Base-by-base conservation (phyloP, 2,113 vertebrate genomes). In the Pomatostomus ruficeps region DNA sequence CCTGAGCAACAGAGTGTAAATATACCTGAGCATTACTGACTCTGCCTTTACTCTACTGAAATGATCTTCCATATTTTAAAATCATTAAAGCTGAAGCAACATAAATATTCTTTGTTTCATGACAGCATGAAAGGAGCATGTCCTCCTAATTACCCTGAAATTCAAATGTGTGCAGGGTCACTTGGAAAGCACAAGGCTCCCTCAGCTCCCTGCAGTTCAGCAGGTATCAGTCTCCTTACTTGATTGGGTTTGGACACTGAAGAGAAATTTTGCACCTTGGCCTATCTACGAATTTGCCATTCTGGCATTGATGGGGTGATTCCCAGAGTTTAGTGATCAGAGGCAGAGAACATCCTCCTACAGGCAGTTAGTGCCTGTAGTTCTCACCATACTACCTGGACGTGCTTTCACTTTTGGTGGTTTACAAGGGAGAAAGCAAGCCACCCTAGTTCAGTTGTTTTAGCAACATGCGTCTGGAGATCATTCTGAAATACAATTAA, bases 401-500 rank as follows among this genome's bases (percentile, higher is more conserved):
- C 18, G 15, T 1, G 1, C n/a, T 62, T 63, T 66, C 45, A 75
- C 24, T 75, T 75, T 22, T 24, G 25, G 13, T 4, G 1, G 26
- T n/a, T 54, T 85, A 33, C 23, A 42, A 33, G 58, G 19, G n/a
- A 66, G 63, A 66, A 74, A 11, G 33, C 31, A 59, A 58, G 15
- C 49, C 49, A 85, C 14, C 21, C 14, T n/a, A 15, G 22, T 49
- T 59, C 43, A 17, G 4, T 38, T 59, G 49, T 62, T 85, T 74
- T 52, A 81, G 46, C 76, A 31, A 45, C 0, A 0, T 74, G 51
- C 0, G 0, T 63, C 85, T 84, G 74, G 38, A 71, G 55, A 36
- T 72, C 14, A 28, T 89, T 94, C 36, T 82, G 73, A 87, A 95
- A 85, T 76, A 83, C 3, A 4, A 17, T 77, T 70, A 91, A 33